A percentile compares a stretch with the other conserved stretches of the same genome.
phyloP scores from a whole-genome alignment of 2,888 invertebrate species.

The Chloroclystis v-ata region DNA sequence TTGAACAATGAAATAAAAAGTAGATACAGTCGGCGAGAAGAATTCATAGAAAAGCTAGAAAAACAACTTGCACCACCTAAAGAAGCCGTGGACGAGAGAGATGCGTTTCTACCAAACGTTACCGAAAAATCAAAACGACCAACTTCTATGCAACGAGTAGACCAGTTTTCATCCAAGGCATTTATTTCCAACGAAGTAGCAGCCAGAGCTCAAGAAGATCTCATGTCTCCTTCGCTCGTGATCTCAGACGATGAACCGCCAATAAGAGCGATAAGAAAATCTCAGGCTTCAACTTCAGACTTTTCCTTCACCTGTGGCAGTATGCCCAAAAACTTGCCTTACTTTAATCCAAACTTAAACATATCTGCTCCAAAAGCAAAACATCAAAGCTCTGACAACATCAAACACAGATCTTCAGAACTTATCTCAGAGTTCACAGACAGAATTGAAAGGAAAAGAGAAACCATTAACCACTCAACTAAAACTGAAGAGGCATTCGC shows the following conservation, averaged over 20 bases:
- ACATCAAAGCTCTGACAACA: constrained; percentile 66
- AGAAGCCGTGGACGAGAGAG: constrained; percentile 54
- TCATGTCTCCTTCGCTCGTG: constrained; percentile 46
- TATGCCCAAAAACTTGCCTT: constrained; percentile 68
- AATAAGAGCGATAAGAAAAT: constrained; percentile 56
- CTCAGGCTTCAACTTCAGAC: constrained; percentile 46
- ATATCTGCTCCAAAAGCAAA: constrained; percentile 68
- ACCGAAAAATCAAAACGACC: constrained; percentile 60
- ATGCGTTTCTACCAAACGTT: constrained; percentile 14
- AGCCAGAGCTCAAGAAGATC: constrained; percentile 49
- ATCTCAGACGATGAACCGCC: constrained; percentile 60
- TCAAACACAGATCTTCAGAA: constrained; percentile 63
- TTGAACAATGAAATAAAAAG: constrained; percentile 64
- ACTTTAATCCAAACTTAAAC: constrained; percentile 58
- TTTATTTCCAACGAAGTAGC: constrained; percentile 63
- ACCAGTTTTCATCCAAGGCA: constrained; percentile 63
- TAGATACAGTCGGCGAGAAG: constrained; percentile 62
- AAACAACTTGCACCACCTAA: constrained; percentile 59
- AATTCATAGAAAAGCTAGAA: constrained; percentile 57
- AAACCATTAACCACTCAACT: constrained; percentile 44
- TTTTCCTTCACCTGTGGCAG: constrained; percentile 63
- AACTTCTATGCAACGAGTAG: constrained; percentile 57
- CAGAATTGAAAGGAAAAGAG: constrained; percentile 53
- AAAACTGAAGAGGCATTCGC: constrained; percentile 63
- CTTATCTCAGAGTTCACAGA: constrained; percentile 58